Percentiles rank a stretch among this genome's conserved stretches.
Evolutionary conservation across 2,888 invertebrate species (phyloP).

Genomic region (Lysandra bellargus): DNA sequence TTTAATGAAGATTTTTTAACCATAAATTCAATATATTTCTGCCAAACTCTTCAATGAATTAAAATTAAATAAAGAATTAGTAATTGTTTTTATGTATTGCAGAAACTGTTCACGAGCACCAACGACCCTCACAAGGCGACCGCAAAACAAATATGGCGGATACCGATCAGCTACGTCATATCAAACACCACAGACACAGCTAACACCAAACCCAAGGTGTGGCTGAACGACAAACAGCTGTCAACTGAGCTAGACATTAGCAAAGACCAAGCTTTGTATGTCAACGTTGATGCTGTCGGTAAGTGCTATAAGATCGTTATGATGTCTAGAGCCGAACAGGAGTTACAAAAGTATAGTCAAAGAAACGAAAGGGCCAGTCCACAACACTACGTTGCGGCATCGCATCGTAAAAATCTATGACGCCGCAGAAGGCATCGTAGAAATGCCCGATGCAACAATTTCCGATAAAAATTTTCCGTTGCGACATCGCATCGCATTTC

Average conservation of each 20-base stretch:
- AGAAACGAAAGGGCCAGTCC: too few relatives aligned
- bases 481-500: too few relatives aligned
- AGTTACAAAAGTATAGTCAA: too few relatives aligned
- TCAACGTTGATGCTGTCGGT: constrained; percentile 83
- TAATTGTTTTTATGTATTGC: constrained; percentile 35
- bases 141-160: constrained; percentile 78
- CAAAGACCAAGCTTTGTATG: constrained; percentile 77
- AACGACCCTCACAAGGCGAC: constrained; percentile 56
- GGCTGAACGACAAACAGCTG: constrained; percentile 54
- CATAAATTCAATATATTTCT: constrained; percentile 35
- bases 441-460: too few relatives aligned
- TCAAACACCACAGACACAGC: constrained; percentile 46
- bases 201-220: constrained; percentile 56
- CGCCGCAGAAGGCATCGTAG: too few relatives aligned
- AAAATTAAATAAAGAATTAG: too few relatives aligned
- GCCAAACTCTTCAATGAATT: too few relatives aligned
- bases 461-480: too few relatives aligned
- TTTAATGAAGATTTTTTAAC: neutral
- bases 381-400: too few relatives aligned
- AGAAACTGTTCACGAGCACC: constrained; percentile 64
- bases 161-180: constrained; percentile 77
- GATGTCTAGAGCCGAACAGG: too few relatives aligned
- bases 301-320: constrained; percentile 40
- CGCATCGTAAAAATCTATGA: too few relatives aligned
- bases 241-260: constrained; percentile 48